These are phyloP conservation scores for Pristionchus exspectatus DNA, from an alignment of 2,888 invertebrate species.

Conservation along the genomic window DNA sequence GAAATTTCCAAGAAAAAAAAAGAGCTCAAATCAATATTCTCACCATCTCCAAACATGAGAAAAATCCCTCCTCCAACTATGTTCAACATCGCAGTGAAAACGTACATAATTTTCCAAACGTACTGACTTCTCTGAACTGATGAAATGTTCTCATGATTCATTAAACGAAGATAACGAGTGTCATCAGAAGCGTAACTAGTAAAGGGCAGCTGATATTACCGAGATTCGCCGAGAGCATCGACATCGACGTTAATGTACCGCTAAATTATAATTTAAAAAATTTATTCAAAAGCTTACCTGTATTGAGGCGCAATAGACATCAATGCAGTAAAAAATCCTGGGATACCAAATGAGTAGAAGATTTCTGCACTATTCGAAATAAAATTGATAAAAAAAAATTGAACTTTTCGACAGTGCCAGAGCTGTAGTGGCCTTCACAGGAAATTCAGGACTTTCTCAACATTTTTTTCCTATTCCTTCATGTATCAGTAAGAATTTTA, in stretches of 20 bases:
- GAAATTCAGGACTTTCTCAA: not conserved
- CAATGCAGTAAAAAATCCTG: slow-evolving; percentile 1
- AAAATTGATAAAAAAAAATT: too few relatives aligned
- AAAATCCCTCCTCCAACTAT: not conserved
- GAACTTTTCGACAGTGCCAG: too few relatives aligned
- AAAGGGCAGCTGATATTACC: not conserved
- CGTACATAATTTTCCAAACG: not conserved
- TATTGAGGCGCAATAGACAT: not conserved
- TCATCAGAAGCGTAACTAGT: not conserved
- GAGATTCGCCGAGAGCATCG: not conserved
- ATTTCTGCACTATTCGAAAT: not conserved
- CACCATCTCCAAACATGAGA: not conserved
- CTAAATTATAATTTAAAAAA: not conserved
- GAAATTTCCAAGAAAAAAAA: not conserved
- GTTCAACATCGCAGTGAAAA: not conserved
- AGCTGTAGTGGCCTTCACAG: too few relatives aligned
- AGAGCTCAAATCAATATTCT: not conserved
- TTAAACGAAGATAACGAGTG: not conserved
- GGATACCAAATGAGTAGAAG: not conserved
- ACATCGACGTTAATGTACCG: not conserved
- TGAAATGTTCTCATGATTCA: not conserved
- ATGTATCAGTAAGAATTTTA: not conserved
- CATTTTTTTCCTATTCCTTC: not conserved
- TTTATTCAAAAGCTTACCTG: not conserved
- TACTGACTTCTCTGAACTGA: not conserved